Evolutionary conservation across 2,113 vertebrate species (phyloP).

Genomic region (Spea multiplicata): DNA sequence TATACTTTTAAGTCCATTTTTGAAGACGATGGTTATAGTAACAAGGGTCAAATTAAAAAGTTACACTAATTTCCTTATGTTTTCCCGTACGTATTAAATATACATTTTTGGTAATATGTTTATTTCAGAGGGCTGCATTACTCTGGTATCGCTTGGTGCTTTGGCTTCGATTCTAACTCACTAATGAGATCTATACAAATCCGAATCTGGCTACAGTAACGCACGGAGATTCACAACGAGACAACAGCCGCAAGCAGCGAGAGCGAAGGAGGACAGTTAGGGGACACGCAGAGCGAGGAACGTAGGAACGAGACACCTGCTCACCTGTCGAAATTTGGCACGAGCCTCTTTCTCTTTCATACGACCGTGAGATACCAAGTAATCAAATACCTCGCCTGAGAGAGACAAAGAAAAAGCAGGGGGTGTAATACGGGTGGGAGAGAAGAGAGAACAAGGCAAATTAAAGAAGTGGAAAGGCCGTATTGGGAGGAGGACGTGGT

Average conservation of each 20-base stretch:
- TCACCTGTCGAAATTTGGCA: slow-evolving; percentile 70
- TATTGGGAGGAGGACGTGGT: background rate
- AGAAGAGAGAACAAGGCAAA: background rate
- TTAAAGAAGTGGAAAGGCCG: background rate
- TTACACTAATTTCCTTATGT: too few species aligned
- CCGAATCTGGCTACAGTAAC: too few species aligned
- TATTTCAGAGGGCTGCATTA: too few species aligned
- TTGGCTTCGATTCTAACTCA: too few species aligned
- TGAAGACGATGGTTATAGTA: too few species aligned
- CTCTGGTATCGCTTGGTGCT: too few species aligned
- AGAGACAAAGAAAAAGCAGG: background rate
- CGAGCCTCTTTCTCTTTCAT: slow-evolving; percentile 92
- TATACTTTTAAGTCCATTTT: too few species aligned
- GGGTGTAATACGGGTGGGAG: background rate
- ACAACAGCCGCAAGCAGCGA: background rate
- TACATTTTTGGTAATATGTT: too few species aligned
- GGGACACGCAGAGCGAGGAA: background rate
- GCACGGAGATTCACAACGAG: too few species aligned
- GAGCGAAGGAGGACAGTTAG: background rate
- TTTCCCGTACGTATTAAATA: too few species aligned
- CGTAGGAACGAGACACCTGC: background rate
- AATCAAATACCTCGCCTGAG: slow-evolving; percentile 79
- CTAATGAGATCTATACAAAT: too few species aligned
- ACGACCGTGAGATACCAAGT: slow-evolving; percentile 86
- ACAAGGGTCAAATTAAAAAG: too few species aligned